Evolutionary conservation across 1,140 invertebrate genomes (phyloP), one percentile per base, ranked within the genome.

Genomic region (Lethocerus indicus): DNA sequence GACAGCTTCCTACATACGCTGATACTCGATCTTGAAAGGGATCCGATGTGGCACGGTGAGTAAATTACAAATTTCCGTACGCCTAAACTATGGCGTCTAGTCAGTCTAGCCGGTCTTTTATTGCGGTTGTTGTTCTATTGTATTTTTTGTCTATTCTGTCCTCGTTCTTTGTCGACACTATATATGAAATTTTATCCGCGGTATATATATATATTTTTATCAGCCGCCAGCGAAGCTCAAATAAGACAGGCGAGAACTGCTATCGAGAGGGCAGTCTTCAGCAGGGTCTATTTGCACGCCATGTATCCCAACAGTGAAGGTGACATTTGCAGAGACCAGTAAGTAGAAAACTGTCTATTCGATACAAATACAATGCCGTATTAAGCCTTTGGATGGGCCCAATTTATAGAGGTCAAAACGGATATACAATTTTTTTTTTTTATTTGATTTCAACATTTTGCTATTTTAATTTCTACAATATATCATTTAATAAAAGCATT

Each of bases 231-330:
- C 50, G 65, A 74, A 26, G 68, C 65, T 53, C 81, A 91, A 60
- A 54, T 87, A 6, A 75, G 83, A 52, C 73, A 74, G 40, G 77
- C 74, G 1, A 69, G 75, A 61, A 71, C 74, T 51, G 83, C 87
- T 0, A 79, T 87, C 41, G 87, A 94, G 60, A 73, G 81, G 27
- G 75, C 78, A 9, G 72, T 87, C 1, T 91, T 96, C 72, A 83
- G 82, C 23, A 74, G 83, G 20, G 84, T 98, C 29, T 98, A 98
- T 67, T 75, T 80, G 23, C 78, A 89, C 63, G 90, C 93, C 27
- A 74, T 98, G 59, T 97, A 92, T 70, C 93, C 94, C 5, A 98
- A 98, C 67, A 89, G 89, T 2, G 94, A 98, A 62, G 91, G 86
- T 0, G 94, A 98, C 68, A 74, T 91, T 42, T 77, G 84, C 46